phyloP scores from a whole-genome alignment of 2,888 invertebrate genomes.

The Nysson spinosus region DNA sequence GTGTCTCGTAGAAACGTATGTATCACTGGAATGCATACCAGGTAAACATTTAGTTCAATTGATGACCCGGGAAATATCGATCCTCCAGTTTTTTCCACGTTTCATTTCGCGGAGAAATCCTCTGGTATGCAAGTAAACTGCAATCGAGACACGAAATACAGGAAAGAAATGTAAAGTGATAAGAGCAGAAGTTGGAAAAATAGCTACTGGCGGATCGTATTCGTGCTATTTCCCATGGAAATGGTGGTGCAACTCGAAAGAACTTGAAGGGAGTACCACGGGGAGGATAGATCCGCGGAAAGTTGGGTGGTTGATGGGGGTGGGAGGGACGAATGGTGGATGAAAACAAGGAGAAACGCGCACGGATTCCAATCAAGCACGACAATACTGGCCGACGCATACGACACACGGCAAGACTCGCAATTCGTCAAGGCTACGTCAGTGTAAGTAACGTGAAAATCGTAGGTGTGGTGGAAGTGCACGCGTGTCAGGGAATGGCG shows the following conservation, averaged over 20 bases:
- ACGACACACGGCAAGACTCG: slow-evolving; percentile 39
- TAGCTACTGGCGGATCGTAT: slow-evolving; percentile 9
- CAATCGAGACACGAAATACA: not conserved
- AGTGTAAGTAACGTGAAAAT: slow-evolving; percentile 34
- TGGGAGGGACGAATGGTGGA: slow-evolving; percentile 2
- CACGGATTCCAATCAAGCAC: slow-evolving; percentile 63
- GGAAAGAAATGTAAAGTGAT: not conserved
- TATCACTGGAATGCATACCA: no score
- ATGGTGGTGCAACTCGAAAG: slow-evolving; percentile 15
- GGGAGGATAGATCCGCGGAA: no score
- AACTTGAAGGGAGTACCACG: slow-evolving; percentile 6
- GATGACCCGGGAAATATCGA: no score
- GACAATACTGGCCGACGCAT: slow-evolving; percentile 53
- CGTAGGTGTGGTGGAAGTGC: slow-evolving; percentile 25
- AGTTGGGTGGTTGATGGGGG: no score
- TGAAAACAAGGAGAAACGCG: slow-evolving; percentile 32
- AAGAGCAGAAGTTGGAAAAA: not conserved
- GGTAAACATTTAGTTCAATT: no score
- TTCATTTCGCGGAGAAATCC: no score
- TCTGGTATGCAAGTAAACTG: not conserved
- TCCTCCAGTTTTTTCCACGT: no score
- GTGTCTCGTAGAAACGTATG: no score
- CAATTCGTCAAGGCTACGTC: slow-evolving; percentile 40
- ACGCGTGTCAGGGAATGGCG: slow-evolving; percentile 52
- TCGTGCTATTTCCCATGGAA: slow-evolving; percentile 7